Evolutionary conservation across 2,113 vertebrate species (phyloP).

Genomic region (Brienomyrus longianalis): DNA sequence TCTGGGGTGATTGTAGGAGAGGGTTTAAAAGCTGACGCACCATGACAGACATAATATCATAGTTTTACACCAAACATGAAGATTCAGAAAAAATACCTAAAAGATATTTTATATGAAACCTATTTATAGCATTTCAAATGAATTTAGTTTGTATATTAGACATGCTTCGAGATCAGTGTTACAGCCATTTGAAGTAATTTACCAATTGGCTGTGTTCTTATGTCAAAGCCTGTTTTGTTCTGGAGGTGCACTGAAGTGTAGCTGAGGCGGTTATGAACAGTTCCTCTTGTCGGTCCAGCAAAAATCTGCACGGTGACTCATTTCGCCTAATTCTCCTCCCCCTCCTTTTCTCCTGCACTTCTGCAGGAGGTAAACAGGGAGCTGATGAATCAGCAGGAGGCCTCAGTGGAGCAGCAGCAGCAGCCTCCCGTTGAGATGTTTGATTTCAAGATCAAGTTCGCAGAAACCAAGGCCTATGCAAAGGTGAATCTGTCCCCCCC

Average conservation of each 20-base stretch:
- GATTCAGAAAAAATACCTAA: neutral
- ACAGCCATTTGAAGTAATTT: neutral
- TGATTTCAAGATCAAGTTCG: slow-evolving; percentile 98
- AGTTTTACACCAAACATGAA: neutral
- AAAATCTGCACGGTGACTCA: neutral
- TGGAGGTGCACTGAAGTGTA: neutral
- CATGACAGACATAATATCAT: too few relatives aligned
- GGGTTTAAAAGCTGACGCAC: too few relatives aligned
- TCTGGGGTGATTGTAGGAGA: too few relatives aligned
- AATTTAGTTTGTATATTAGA: neutral
- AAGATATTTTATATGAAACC: neutral
- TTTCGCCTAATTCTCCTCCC: neutral
- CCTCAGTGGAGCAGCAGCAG: slow-evolving; percentile 78
- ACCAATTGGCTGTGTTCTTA: neutral
- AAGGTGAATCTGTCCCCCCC: slow-evolving; percentile 69
- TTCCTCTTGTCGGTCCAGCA: neutral
- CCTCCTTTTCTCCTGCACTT: neutral
- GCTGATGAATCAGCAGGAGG: slow-evolving; percentile 88
- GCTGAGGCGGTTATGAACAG: neutral
- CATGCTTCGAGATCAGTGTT: neutral
- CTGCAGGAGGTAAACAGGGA: slow-evolving; percentile 85
- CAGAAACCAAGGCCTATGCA: slow-evolving; percentile 92
- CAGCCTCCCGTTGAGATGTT: slow-evolving; percentile 85
- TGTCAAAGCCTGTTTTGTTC: neutral
- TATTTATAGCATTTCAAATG: neutral